A percentile compares a stretch with the other conserved stretches of the same genome.
Evolutionary conservation across 1,140 invertebrate genomes (phyloP).

Genomic region (Nephila pilipes): DNA sequence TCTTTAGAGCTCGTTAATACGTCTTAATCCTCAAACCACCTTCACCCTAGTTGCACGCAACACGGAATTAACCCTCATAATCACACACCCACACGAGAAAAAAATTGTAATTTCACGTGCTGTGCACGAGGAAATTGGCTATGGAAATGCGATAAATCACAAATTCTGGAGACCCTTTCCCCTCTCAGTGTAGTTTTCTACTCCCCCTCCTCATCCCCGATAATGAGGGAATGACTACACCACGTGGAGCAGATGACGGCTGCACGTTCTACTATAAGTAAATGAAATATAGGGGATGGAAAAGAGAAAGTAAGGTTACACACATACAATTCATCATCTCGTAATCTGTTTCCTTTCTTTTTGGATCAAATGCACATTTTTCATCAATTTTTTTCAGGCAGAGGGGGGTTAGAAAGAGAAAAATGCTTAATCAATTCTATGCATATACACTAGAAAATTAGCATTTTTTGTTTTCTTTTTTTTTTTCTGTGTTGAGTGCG

Average conservation of each 20-base stretch:
- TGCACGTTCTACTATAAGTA: slow-evolving; percentile 28
- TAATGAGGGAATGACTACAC: slow-evolving; percentile 33
- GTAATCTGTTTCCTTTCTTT: slow-evolving; percentile 73
- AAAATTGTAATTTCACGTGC: background rate
- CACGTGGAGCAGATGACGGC: slow-evolving; percentile 15
- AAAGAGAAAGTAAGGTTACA: slow-evolving; percentile 17
- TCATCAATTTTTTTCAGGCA: slow-evolving; percentile 64
- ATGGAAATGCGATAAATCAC: slow-evolving; percentile 33
- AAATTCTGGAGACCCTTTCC: background rate
- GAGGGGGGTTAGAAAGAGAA: background rate
- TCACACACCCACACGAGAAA: background rate
- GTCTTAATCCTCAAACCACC: slow-evolving; percentile 4
- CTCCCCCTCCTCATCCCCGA: background rate
- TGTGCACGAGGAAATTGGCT: background rate
- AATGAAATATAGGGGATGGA: slow-evolving; percentile 38
- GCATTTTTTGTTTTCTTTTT: slow-evolving; percentile 48
- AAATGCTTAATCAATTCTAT: slow-evolving; percentile 58
- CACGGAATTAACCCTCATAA: background rate
- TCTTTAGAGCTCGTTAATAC: background rate
- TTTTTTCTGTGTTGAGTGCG: background rate
- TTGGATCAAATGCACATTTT: slow-evolving; percentile 74
- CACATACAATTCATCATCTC: slow-evolving; percentile 73
- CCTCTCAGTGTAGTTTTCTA: background rate
- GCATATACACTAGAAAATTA: slow-evolving; percentile 62
- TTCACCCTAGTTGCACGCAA: slow-evolving; percentile 12